These are phyloP conservation scores for Sebastes trivittatus DNA, from an alignment of 2,797 vertebrate species.

Conservation along the genomic window DNA sequence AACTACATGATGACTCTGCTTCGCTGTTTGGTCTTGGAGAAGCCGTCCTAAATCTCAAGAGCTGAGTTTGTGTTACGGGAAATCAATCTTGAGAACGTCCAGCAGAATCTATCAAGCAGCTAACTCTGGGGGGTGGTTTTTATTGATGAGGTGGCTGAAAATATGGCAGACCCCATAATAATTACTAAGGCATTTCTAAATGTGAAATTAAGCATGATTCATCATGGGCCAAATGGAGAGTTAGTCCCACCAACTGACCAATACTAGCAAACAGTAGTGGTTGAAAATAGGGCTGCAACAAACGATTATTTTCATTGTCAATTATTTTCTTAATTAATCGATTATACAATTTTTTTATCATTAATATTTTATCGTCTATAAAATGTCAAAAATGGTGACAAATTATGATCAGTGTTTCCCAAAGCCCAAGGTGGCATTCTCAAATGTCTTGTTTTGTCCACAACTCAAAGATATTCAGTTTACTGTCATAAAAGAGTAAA, in stretches of 20 bases:
- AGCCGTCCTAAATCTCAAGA: conserved; percentile 3
- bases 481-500: too few relatives aligned
- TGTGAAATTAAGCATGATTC: background rate
- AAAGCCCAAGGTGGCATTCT: too few relatives aligned
- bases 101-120: background rate
- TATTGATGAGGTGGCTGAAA: background rate
- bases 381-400: too few relatives aligned
- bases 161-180: background rate
- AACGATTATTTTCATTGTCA: too few relatives aligned
- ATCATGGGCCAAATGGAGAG: background rate
- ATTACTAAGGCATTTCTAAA: background rate
- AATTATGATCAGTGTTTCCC: too few relatives aligned
- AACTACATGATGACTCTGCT: background rate
- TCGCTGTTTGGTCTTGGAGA: background rate
- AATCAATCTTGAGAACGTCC: background rate
- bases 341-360: too few relatives aligned
- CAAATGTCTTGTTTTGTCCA: too few relatives aligned
- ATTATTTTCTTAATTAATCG: too few relatives aligned
- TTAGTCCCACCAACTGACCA: background rate
- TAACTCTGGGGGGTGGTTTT: background rate
- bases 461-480: too few relatives aligned
- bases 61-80: background rate
- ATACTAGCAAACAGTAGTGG: background rate
- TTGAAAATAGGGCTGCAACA: background rate
- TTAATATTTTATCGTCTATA: too few relatives aligned